Evolutionary conservation across 64 coral and sea anemone species (phyloP).

Genomic region (Anthopleura sola): DNA sequence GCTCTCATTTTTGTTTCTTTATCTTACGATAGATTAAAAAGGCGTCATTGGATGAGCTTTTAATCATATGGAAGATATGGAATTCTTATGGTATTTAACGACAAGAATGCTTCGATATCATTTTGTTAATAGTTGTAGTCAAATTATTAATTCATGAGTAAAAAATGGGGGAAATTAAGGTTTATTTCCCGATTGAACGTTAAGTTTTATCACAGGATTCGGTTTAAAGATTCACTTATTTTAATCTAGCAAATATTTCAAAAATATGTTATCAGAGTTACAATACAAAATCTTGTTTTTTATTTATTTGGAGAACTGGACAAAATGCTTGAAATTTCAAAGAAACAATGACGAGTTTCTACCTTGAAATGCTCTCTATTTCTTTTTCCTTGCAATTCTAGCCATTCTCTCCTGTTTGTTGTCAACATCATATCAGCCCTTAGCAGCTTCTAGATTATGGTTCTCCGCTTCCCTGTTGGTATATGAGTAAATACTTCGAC

Average conservation of each 20-base stretch:
- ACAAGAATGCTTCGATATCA: not conserved
- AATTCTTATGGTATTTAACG: not conserved
- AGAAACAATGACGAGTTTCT: too few species aligned
- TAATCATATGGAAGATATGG: not conserved
- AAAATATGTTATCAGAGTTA: too few species aligned
- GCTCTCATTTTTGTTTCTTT: not conserved
- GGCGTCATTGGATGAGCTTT: not conserved
- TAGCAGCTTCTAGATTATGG: not conserved
- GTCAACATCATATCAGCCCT: too few species aligned
- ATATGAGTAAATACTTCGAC: not conserved
- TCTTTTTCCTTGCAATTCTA: not conserved
- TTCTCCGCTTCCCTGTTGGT: not conserved
- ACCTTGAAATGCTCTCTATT: too few species aligned
- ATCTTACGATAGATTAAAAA: not conserved
- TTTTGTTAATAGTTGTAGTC: not conserved
- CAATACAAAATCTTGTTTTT: too few species aligned
- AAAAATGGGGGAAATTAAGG: not conserved
- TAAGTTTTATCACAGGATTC: not conserved
- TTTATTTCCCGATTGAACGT: not conserved
- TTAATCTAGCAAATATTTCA: too few species aligned
- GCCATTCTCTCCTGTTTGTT: not conserved
- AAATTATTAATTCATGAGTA: not conserved
- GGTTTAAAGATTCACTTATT: too few species aligned
- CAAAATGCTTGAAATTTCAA: too few species aligned
- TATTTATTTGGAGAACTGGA: too few species aligned